Conservation (phyloP, 2,113 vertebrate genomes). For the Prinia subflava region DNA sequence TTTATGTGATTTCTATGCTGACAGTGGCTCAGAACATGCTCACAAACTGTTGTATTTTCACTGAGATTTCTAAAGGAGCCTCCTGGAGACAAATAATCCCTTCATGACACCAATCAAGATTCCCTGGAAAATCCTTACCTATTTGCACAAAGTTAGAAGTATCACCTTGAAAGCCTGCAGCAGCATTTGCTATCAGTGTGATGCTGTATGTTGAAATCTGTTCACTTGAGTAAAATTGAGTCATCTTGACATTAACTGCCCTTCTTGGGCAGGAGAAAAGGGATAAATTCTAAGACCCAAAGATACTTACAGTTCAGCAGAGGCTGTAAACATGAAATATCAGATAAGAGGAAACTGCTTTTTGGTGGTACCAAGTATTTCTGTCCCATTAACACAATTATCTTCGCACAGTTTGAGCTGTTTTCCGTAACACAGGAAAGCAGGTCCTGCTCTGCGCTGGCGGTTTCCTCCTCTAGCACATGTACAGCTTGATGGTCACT, state of each 20-base stretch:
- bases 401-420: constrained; percentile 56
- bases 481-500: constrained; percentile 36
- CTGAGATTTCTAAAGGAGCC: not conserved
- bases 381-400: constrained; percentile 83
- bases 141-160: not conserved
- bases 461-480: constrained; percentile 45
- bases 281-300: not conserved
- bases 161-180: not conserved
- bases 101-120: not conserved
- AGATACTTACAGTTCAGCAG: constrained; percentile 85
- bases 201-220: not conserved
- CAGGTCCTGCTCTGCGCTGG: constrained; percentile 74
- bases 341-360: constrained; percentile 90
- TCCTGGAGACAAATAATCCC: not conserved
- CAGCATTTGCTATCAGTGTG: not conserved
- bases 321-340: constrained; percentile 84
- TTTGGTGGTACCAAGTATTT: constrained; percentile 86
- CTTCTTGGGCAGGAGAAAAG: not conserved
- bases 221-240: not conserved
- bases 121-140: not conserved
- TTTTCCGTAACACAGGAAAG: constrained; percentile 82
- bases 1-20: not conserved
- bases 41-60: not conserved
- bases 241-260: not conserved
- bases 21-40: accelerated